These are phyloP conservation scores for Misgurnus mizolepis DNA, from an alignment of 2,113 vertebrate genomes.

Conservation along the genomic window DNA sequence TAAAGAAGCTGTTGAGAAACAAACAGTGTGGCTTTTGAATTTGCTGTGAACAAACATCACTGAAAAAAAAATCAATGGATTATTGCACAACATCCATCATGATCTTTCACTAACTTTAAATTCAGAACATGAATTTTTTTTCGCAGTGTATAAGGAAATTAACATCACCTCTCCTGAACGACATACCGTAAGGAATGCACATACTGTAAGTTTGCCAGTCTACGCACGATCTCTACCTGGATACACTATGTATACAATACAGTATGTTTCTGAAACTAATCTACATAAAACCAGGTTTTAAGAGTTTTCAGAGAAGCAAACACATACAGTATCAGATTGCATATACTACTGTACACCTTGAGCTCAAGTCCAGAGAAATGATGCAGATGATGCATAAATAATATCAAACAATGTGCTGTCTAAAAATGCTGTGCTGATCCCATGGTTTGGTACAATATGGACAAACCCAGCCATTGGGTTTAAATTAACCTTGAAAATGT, in stretches of 20 bases:
- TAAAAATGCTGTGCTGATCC: too few relatives aligned
- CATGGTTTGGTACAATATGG: too few relatives aligned
- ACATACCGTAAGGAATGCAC: neutral
- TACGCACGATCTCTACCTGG: conserved; percentile 3
- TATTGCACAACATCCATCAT: conserved; percentile 31
- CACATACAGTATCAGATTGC: conserved; percentile 5
- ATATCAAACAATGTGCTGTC: too few relatives aligned
- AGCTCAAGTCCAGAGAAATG: conserved; percentile 33
- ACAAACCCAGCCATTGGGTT: too few relatives aligned
- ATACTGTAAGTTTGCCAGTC: conserved; percentile 10
- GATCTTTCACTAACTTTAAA: conserved; percentile 5
- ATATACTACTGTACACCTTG: neutral
- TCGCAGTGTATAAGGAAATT: conserved; percentile 8
- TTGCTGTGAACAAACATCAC: conserved; percentile 20
- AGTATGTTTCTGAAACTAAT: neutral
- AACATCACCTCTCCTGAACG: neutral
- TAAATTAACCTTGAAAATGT: too few relatives aligned
- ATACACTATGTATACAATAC: conserved; percentile 6
- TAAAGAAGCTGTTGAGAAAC: neutral
- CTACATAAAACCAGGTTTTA: conserved; percentile 21
- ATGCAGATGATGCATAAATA: neutral
- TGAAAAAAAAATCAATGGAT: conserved; percentile 17
- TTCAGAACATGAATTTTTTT: neutral
- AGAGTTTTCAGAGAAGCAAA: conserved; percentile 24
- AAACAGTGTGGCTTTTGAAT: neutral